A percentile compares a stretch with the other conserved stretches of the same genome.
phyloP scores from a whole-genome alignment of 30 jellyfish, hydroid and myxozoan species.

The Mastigias papua region DNA sequence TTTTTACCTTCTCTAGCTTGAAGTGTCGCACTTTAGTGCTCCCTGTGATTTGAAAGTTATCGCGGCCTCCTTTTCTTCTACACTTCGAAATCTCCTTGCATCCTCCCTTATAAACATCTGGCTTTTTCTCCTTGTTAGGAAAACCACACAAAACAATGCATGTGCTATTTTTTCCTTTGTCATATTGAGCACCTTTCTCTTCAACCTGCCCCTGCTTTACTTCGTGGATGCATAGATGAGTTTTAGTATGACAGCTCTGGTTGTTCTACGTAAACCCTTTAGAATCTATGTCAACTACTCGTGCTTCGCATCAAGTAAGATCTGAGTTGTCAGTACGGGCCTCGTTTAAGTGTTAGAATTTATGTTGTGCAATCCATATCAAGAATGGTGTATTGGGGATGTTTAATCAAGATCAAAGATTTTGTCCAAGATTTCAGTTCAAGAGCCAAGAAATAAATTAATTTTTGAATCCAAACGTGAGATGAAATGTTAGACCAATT shows the following conservation, averaged over 20 bases:
- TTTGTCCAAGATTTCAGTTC: too few species aligned
- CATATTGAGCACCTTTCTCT: neutral
- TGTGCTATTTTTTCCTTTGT: neutral
- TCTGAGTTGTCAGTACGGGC: neutral
- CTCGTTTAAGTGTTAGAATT: neutral
- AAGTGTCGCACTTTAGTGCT: neutral
- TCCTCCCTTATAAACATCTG: neutral
- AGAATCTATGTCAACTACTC: neutral
- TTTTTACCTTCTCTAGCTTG: neutral
- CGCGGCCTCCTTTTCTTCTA: neutral
- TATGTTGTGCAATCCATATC: neutral
- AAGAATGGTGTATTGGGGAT: neutral
- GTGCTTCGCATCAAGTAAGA: neutral
- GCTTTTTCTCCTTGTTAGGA: slow-evolving; percentile 4
- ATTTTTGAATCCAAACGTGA: too few species aligned
- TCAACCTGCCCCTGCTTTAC: neutral
- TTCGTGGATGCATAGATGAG: neutral
- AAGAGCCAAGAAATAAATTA: too few species aligned
- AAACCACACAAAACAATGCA: neutral
- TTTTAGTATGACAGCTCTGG: neutral
- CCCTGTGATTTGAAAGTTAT: neutral
- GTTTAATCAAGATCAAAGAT: too few species aligned
- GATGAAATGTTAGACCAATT: too few species aligned
- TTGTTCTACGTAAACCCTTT: neutral
- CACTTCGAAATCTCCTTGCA: neutral